phyloP scores from a whole-genome alignment of 2,888 invertebrate species.

The Latrodectus elegans region DNA sequence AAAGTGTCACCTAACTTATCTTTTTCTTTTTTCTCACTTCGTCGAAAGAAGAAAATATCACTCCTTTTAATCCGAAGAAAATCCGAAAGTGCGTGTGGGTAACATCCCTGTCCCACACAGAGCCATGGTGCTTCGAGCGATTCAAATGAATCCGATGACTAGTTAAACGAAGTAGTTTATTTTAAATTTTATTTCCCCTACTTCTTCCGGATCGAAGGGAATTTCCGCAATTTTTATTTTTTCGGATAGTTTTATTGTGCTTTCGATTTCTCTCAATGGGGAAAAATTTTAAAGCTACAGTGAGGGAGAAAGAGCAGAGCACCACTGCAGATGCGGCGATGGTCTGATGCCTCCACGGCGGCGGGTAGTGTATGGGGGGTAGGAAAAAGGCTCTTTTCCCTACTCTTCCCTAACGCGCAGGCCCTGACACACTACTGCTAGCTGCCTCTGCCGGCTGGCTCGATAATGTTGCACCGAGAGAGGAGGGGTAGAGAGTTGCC shows the following conservation, averaged over 20 bases:
- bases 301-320: slow-evolving; percentile 4
- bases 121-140: no score
- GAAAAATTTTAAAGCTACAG: slow-evolving; percentile 24
- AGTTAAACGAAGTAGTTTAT: no score
- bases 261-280: neutral
- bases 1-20: slow-evolving; percentile 15
- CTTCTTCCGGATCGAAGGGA: no score
- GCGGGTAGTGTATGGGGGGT: slow-evolving; percentile 24
- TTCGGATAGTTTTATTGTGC: neutral
- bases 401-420: slow-evolving; percentile 54
- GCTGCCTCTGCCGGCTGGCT: slow-evolving; percentile 57
- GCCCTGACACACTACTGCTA: slow-evolving; percentile 52
- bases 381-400: slow-evolving; percentile 7
- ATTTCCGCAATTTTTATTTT: slow-evolving; percentile 7
- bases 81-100: no score
- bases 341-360: slow-evolving; percentile 56
- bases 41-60: neutral
- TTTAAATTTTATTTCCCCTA: no score
- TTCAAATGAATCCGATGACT: no score
- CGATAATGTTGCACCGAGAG: slow-evolving; percentile 63
- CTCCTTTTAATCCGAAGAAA: slow-evolving; percentile 9
- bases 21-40: slow-evolving; percentile 29
- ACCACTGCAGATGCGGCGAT: slow-evolving; percentile 64
- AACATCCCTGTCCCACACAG: no score
- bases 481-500: slow-evolving; percentile 25